A percentile compares a stretch with the other conserved stretches of the same genome.
Conservation (phyloP, 2,888 invertebrate species). For the Oxytorus armatus region DNA sequence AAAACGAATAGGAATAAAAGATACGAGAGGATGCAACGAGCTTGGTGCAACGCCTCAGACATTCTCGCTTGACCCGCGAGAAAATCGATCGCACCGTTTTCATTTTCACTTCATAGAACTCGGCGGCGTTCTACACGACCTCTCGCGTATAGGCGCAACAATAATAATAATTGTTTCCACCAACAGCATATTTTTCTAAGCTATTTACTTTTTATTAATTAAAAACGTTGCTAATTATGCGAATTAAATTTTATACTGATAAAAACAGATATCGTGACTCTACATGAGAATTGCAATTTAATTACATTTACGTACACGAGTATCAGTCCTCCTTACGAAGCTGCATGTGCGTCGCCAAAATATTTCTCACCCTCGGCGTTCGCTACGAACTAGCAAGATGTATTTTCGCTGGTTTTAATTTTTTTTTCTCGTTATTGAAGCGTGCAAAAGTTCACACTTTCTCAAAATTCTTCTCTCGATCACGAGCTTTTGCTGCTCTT, state of each 20-base stretch:
- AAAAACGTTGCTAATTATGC: no score
- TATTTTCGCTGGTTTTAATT: conserved; percentile 17
- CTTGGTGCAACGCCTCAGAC: conserved; percentile 67
- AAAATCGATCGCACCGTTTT: conserved; percentile 66
- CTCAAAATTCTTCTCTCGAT: not conserved
- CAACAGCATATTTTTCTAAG: conserved; percentile 24
- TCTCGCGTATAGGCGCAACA: conserved; percentile 19
- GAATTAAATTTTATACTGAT: no score
- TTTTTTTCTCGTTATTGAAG: conserved; percentile 6
- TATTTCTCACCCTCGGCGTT: not conserved
- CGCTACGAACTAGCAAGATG: not conserved
- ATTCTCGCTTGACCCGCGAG: conserved; percentile 66
- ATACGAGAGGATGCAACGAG: conserved; percentile 52
- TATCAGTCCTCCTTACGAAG: conserved; percentile 31
- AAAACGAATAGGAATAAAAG: not conserved
- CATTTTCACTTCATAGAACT: conserved; percentile 68
- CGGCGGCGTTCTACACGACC: conserved; percentile 54
- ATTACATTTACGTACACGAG: conserved; percentile 55
- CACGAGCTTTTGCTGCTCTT: conserved; percentile 5
- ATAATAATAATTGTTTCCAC: conserved; percentile 33
- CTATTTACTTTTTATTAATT: not conserved
- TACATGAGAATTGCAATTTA: not conserved
- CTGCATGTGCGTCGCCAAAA: conserved; percentile 53
- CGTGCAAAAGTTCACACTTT: not conserved
- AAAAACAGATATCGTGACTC: no score